phyloP scores from a whole-genome alignment of 2,888 invertebrate genomes.

The Torymus texanus region DNA sequence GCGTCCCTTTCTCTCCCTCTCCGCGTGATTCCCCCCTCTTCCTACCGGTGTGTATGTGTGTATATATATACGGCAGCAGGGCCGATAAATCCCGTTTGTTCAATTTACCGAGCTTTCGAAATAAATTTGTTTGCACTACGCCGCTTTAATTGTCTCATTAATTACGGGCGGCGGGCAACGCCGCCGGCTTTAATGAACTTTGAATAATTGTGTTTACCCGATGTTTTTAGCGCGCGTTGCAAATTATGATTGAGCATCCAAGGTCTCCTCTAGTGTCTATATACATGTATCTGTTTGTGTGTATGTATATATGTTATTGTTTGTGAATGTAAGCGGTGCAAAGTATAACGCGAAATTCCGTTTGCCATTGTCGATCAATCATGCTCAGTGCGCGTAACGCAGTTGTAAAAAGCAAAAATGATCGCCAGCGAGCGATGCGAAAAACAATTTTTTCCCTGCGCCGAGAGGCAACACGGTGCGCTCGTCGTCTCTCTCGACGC shows the following conservation, averaged over 20 bases:
- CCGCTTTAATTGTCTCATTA: constrained; percentile 58
- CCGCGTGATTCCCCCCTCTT: not conserved
- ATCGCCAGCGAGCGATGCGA: not conserved
- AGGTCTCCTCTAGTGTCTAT: constrained; percentile 32
- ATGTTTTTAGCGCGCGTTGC: constrained; percentile 55
- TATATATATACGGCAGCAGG: too few species aligned
- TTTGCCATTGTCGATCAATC: constrained; percentile 44
- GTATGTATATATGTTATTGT: too few species aligned
- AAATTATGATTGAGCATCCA: constrained; percentile 55
- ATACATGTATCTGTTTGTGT: too few species aligned
- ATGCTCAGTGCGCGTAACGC: constrained; percentile 12
- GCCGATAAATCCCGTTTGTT: constrained; percentile 53
- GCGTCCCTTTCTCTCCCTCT: too few species aligned
- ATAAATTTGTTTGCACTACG: constrained; percentile 55
- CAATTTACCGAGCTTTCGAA: constrained; percentile 56
- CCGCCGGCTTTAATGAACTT: constrained; percentile 55
- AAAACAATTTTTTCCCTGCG: not conserved
- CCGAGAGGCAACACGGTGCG: not conserved
- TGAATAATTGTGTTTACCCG: constrained; percentile 57
- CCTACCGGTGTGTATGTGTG: not conserved
- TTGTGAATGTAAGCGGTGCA: not conserved
- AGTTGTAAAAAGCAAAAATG: constrained; percentile 16
- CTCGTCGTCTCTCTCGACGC: not conserved
- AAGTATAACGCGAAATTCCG: constrained; percentile 26
- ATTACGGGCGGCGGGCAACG: constrained; percentile 24